Evolutionary conservation across 2,113 vertebrate genomes (phyloP).

Genomic region (Cricetomys ansorgei): DNA sequence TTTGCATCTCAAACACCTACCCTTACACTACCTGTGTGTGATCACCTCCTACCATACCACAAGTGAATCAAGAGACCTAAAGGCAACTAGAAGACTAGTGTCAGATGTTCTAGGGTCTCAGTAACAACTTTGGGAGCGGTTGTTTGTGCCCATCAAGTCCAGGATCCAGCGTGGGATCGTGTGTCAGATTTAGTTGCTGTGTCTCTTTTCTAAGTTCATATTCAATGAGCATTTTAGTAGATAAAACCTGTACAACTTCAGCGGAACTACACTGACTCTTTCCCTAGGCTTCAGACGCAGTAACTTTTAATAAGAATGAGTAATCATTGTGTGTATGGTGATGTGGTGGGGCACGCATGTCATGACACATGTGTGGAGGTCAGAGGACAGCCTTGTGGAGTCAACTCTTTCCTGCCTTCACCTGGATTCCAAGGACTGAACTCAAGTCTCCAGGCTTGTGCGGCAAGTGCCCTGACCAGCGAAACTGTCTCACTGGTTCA

Average conservation of each 20-base stretch:
- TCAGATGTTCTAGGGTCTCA: neutral
- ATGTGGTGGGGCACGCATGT: neutral
- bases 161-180: neutral
- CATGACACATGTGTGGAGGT: neutral
- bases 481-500: neutral
- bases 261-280: neutral
- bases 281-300: neutral
- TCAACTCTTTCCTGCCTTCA: no score
- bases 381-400: neutral
- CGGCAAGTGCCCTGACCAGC: no score
- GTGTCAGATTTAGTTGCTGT: neutral
- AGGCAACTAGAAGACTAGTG: neutral
- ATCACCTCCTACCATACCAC: neutral
- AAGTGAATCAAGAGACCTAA: neutral
- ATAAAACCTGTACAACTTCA: neutral
- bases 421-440: neutral
- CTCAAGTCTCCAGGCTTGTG: neutral
- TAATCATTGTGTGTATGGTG: neutral
- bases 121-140: neutral
- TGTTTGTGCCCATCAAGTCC: neutral
- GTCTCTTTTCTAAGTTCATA: constrained; percentile 10
- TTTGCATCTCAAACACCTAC: neutral
- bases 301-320: neutral
- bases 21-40: neutral
- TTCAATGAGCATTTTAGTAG: neutral